Evolutionary conservation across 2,888 invertebrate genomes (phyloP), one percentile per base, ranked within the genome.

Genomic region (Amorpha juglandis): DNA sequence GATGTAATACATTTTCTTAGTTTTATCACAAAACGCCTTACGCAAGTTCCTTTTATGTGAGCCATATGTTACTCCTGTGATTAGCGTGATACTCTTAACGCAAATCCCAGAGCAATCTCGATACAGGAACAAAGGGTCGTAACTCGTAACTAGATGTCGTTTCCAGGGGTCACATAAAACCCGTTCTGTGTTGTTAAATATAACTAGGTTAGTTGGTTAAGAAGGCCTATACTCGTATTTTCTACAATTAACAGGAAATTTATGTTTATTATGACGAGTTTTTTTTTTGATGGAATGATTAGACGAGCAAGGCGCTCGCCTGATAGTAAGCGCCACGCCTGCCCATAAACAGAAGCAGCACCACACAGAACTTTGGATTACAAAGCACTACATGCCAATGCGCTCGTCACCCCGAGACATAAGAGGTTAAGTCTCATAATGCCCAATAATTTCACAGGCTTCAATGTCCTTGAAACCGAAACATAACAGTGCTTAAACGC

Each of bases 51-150:
- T 35, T 38, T 58, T 58, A 58, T 38, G 19, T 16, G 9, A 9
- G 6, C 55, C 55, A n/a, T 35, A 58, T 58, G 55, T 58, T 58
- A 58, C 38, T 35, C 33, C 33, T 8, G 35, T 51, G 51, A 63
- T 50, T 51, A 51, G 35, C 35, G 16, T 33, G 51, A 63, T 66
- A 45, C 68, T 67, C 70, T 33, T 9, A 70, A 65, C 73, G 63
- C 38, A 19, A 68, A 69, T 63, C 67, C 68, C 69, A 14, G 38
- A 70, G 53, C 69, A 74, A 72, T 74, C 67, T 71, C 51, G 8
- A 63, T 48, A 19, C 33, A 38, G 42, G n/a, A 35, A 47, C 33
- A 1, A n/a, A 38, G 16, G 63, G 3, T 12, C 27, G 21, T 6
- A 33, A 62, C 16, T 3, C 27, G 48, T 27, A 48, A n/a, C 63